Evolutionary conservation across 2,888 invertebrate genomes (phyloP).

Genomic region (Pyralis farinalis): DNA sequence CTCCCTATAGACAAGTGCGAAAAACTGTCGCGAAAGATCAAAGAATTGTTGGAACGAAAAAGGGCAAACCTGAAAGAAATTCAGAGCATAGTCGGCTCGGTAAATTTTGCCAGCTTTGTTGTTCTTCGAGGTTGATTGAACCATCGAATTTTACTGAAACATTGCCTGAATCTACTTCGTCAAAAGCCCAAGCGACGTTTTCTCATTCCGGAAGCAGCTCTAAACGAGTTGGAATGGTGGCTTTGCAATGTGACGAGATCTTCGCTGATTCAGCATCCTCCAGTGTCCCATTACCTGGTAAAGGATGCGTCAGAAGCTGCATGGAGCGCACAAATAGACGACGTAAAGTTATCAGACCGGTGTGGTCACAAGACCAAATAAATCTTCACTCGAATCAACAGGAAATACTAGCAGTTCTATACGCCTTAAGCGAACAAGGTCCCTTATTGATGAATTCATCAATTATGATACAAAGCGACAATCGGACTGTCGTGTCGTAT

Average conservation of each 20-base stretch:
- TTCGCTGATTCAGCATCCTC: neutral
- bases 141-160: too few species aligned
- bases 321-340: slow-evolving; percentile 17
- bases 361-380: slow-evolving; percentile 16
- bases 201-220: neutral
- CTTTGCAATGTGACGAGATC: neutral
- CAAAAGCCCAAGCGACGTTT: neutral
- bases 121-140: neutral
- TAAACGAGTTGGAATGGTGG: neutral
- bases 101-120: neutral
- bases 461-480: slow-evolving; percentile 16
- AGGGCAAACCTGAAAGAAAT: neutral
- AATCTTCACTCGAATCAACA: slow-evolving; percentile 24
- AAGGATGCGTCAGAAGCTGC: slow-evolving; percentile 15
- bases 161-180: neutral
- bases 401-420: slow-evolving; percentile 21
- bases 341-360: slow-evolving; percentile 10
- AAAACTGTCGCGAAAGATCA: too few species aligned
- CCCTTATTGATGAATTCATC: neutral
- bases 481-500: slow-evolving; percentile 11
- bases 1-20: neutral
- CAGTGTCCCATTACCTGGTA: slow-evolving; percentile 7
- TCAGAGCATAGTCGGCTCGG: neutral
- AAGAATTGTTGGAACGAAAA: neutral
- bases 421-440: slow-evolving; percentile 5